Evolutionary conservation across 2,113 vertebrate species (phyloP), one percentile per base, ranked within the genome.

Genomic region (Spea multiplicata): DNA sequence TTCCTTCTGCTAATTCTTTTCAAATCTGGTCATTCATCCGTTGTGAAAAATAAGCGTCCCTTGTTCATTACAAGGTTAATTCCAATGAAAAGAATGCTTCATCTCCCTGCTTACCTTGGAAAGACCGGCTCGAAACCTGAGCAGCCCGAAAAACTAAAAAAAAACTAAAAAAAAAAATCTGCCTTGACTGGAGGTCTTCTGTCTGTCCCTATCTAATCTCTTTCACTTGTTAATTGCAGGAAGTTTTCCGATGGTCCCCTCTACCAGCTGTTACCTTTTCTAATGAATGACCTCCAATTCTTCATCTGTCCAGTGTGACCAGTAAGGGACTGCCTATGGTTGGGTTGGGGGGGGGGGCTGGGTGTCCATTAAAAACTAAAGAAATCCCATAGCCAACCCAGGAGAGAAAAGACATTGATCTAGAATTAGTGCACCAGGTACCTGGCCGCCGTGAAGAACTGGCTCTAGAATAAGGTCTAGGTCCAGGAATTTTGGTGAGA

Each of bases 201-300:
- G 65, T 76, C 45, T 83, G 2, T 86, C 84, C 81, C 17, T 14
- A 73, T 78, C 75, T 81, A 5, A 5, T 83, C 83, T 81, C 68
- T 82, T 83, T 81, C 74, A 82, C 14, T 0, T 52, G 73, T 75
- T 83, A 86, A 85, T 84, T 44, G 5, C 77, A 85, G 84, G 84
- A 83, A 81, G 57, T 10, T n/a, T 16, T 0, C 55, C 4, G 75
- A n/a, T 57, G 62, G 67, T 7, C 80, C 77, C 61, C 44, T 68
- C 77, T 62, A 68, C 55, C 66, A 72, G 73, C 46, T 76, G 76
- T 76, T 81, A 80, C 73, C 52, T 70, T 47, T 64, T 16, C 68
- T 76, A 76, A 83, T 83, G 76, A 83, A 80, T 82, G 67, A 59
- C 71, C 3, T 45, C 75, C 61, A 81, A 71, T 55, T 67, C 76